Base-by-base conservation (phyloP, 2,113 vertebrate genomes). In the Nymphicus hollandicus region DNA sequence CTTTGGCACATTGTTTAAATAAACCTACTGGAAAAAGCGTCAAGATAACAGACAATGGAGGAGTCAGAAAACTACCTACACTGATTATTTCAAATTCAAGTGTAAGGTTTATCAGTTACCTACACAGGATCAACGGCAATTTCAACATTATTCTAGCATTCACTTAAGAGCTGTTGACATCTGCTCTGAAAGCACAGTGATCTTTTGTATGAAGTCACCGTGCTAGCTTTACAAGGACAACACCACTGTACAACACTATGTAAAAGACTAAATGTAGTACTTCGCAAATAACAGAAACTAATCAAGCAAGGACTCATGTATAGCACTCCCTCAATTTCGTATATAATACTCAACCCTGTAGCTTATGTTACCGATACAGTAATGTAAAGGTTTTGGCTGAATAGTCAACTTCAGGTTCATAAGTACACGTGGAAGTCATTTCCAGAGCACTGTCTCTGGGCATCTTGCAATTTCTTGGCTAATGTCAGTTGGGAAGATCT, bases 1-100 rank as follows among this genome's bases (percentile, higher is more conserved):
- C 53, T 88, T 70, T 77, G 72, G 77, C 65, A 88, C 61, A 49
- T n/a, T 82, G 84, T 83, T 88, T 90, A 84, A 86, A 91, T 41
- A 86, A 81, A 96, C 43, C 72, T 50, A 66, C 50, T 37, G n/a
- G 86, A 81, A 91, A 94, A 86, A 1, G 3, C 41, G 29, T 2
- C 35, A 7, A 69, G 37, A 29, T 43, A 91, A 63, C 27, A 88
- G 43, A 83, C 77, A 90, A 74, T 11, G 43, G 65, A 61, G 74
- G 46, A 44, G 44, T 29, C 46, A 55, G 27, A 71, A 93, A 89
- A 22, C 11, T 35, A 86, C 10, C 86, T 35, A 14, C 0, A 0
- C 27, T 22, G 12, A 74, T 72, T 43, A 81, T 37, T 92, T 88
- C 27, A 41, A 83, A 74, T 35, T 55, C 4, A 43, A 0, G 6